Percentiles rank a stretch among this genome's conserved stretches.
Evolutionary conservation across 2,797 vertebrate species (phyloP).

Genomic region (Pantherophis vulpinus): DNA sequence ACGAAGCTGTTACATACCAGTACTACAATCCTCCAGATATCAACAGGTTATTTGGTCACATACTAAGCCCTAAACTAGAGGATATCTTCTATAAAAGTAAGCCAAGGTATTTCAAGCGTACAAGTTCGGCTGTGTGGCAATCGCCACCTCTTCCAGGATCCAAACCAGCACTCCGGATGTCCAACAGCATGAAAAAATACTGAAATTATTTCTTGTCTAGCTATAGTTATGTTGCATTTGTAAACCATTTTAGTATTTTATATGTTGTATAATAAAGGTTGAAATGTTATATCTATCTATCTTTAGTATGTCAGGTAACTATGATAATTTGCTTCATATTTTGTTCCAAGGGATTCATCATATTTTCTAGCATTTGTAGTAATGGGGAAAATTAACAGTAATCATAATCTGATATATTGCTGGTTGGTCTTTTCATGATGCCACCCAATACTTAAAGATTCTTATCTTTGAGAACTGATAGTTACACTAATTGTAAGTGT

Average conservation of each 20-base stretch:
- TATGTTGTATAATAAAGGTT: slow-evolving; percentile 31
- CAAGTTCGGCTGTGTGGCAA: slow-evolving; percentile 93
- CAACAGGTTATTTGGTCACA: slow-evolving; percentile 74
- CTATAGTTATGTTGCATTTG: neutral
- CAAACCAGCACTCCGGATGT: slow-evolving; percentile 48
- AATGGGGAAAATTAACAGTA: neutral
- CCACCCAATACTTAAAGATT: neutral
- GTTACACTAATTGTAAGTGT: neutral
- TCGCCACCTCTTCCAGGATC: slow-evolving; percentile 74
- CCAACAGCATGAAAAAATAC: slow-evolving; percentile 62
- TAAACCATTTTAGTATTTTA: slow-evolving; percentile 24
- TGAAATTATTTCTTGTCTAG: slow-evolving; percentile 43
- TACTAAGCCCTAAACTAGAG: slow-evolving; percentile 81
- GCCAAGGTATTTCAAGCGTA: slow-evolving; percentile 91
- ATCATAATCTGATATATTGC: neutral
- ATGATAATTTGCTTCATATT: neutral
- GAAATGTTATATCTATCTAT: slow-evolving; percentile 7
- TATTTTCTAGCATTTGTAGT: neutral
- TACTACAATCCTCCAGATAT: slow-evolving; percentile 87
- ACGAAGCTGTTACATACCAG: slow-evolving; percentile 81
- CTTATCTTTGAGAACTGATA: neutral
- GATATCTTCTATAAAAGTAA: slow-evolving; percentile 91
- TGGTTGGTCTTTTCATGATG: neutral
- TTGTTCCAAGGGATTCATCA: neutral
- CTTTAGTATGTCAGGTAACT: neutral